Evolutionary conservation across 2,888 invertebrate species (phyloP).

Genomic region (Mesorhabditis sp.): DNA sequence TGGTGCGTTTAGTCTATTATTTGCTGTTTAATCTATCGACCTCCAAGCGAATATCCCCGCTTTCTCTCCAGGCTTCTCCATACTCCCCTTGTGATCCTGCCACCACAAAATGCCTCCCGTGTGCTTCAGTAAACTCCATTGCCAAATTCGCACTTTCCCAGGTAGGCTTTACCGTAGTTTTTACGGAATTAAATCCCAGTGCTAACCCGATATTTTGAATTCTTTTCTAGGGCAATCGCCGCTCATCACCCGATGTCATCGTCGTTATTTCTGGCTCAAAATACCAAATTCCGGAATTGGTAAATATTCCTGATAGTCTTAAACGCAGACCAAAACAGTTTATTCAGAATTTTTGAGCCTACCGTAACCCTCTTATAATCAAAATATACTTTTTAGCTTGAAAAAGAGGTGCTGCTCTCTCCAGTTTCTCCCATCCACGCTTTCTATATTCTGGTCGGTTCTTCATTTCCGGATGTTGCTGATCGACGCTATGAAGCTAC

Average conservation of each 20-base stretch:
- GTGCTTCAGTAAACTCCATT: background rate
- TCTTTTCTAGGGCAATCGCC: constrained; percentile 44
- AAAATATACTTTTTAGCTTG: constrained; percentile 15
- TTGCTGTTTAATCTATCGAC: constrained; percentile 11
- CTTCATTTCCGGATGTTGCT: constrained; percentile 13
- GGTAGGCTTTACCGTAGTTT: constrained; percentile 12
- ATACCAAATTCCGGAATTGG: constrained; percentile 41
- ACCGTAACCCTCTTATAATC: background rate
- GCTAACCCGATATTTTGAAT: constrained; percentile 21
- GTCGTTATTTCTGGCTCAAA: constrained; percentile 41
- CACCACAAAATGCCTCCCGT: constrained; percentile 15
- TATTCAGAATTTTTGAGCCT: no score
- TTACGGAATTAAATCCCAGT: constrained; percentile 21
- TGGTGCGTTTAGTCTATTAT: constrained; percentile 8
- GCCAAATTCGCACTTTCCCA: background rate
- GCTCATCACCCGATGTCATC: constrained; percentile 42
- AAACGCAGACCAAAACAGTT: background rate
- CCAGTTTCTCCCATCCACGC: constrained; percentile 52
- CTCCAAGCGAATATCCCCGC: background rate
- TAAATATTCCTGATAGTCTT: constrained; percentile 11
- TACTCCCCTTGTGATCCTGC: constrained; percentile 28
- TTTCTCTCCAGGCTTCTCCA: constrained; percentile 22
- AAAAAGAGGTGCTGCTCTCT: constrained; percentile 40
- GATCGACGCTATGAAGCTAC: constrained; percentile 4
- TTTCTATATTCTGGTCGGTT: constrained; percentile 46